Conservation (phyloP, 1,140 invertebrate genomes). For the Ostrea denselamellosa region DNA sequence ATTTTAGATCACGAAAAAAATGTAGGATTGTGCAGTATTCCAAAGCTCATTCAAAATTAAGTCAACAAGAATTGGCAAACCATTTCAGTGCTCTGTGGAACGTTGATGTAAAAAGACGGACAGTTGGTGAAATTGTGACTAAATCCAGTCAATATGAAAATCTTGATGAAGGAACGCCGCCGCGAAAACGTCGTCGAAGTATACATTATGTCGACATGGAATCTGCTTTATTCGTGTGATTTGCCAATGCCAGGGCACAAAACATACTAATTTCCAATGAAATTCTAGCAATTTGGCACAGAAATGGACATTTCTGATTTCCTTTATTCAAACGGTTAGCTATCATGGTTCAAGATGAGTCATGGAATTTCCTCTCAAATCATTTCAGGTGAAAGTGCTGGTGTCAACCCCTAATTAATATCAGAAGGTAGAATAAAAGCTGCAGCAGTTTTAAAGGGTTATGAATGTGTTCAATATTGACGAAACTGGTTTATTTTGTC, state of each 20-base stretch:
- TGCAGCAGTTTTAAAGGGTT: constrained; percentile 1
- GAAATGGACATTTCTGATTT: not conserved
- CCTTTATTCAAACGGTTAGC: constrained; percentile 39
- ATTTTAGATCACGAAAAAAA: too few species aligned
- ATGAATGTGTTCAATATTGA: constrained; percentile 42
- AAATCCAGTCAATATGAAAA: not conserved
- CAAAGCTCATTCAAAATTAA: too few species aligned
- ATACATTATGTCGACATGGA: not conserved
- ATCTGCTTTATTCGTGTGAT: constrained; percentile 22
- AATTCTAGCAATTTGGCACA: not conserved
- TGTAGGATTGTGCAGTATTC: too few species aligned
- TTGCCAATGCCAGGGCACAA: constrained; percentile 23
- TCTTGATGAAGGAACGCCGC: too few species aligned
- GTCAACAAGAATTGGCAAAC: too few species aligned
- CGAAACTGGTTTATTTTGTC: constrained; percentile 37
- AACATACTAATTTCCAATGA: not conserved
- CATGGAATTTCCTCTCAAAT: constrained; percentile 16
- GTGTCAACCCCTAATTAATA: constrained; percentile 38
- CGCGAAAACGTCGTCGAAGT: not conserved
- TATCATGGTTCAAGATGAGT: constrained; percentile 33
- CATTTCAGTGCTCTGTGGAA: not conserved
- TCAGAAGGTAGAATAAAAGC: not conserved
- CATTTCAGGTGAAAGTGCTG: constrained; percentile 23
- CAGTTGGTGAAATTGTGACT: not conserved
- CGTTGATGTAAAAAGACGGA: not conserved